Percentiles rank a stretch among this genome's conserved stretches.
phyloP scores from a whole-genome alignment of 2,113 vertebrate genomes.

The Microtus montanus region DNA sequence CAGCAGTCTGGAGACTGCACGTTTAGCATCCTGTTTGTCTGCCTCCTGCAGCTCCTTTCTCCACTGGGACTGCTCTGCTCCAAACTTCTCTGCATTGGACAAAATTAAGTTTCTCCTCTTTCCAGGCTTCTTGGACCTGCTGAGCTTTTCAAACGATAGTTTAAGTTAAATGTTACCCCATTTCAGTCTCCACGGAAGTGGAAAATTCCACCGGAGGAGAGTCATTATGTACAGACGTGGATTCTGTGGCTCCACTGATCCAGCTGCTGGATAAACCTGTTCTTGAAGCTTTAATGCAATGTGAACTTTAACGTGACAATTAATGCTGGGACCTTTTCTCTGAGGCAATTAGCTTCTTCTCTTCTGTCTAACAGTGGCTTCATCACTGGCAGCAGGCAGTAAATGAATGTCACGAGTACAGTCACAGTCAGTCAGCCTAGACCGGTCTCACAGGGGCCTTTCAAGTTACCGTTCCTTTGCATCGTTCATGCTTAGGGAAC shows the following conservation, averaged over 20 bases:
- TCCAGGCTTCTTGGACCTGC: neutral
- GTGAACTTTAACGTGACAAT: constrained; percentile 75
- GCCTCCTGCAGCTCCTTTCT: neutral
- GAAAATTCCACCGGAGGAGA: constrained; percentile 64
- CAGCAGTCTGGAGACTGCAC: neutral
- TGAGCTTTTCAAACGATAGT: constrained; percentile 47
- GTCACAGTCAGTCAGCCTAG: constrained; percentile 53
- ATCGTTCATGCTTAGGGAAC: constrained; percentile 53
- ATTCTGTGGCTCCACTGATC: constrained; percentile 50
- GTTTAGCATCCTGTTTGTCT: neutral
- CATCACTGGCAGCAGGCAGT: constrained; percentile 52
- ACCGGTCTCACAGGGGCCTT: constrained; percentile 44
- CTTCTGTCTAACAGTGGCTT: constrained; percentile 55
- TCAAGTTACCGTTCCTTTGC: constrained; percentile 45
- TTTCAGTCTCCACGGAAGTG: constrained; percentile 46
- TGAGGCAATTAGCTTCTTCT: constrained; percentile 73
- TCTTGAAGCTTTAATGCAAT: constrained; percentile 47
- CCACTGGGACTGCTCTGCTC: neutral
- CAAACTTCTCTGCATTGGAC: neutral
- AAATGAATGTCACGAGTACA: constrained; percentile 58
- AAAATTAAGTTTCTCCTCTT: constrained; percentile 21
- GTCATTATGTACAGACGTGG: constrained; percentile 46
- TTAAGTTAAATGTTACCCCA: constrained; percentile 57
- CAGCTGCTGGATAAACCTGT: constrained; percentile 59
- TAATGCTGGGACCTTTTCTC: constrained; percentile 66